These are phyloP conservation scores for Formica aserva DNA, from an alignment of 2,888 invertebrate species.

Conservation along the genomic window DNA sequence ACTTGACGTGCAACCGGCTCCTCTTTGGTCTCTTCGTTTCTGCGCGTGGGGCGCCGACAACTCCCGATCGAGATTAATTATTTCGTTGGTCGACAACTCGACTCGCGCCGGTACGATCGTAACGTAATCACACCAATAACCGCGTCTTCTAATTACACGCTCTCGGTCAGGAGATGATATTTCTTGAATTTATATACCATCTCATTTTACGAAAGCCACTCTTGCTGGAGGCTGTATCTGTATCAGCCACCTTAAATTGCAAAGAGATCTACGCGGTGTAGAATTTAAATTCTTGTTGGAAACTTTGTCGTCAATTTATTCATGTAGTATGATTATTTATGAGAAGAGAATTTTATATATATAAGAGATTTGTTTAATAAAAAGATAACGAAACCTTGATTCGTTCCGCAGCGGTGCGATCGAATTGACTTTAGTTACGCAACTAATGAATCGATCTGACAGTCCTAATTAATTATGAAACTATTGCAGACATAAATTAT, in stretches of 20 bases:
- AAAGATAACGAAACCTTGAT: conserved; percentile 25
- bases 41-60: conserved; percentile 65
- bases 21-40: conserved; percentile 72
- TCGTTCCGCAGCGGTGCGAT: conserved; percentile 26
- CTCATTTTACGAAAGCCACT: neutral
- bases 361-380: conserved; percentile 3
- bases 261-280: neutral
- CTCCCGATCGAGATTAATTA: conserved; percentile 74
- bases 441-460: conserved; percentile 60
- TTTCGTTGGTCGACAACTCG: conserved; percentile 67
- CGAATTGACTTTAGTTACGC: conserved; percentile 49
- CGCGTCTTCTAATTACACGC: conserved; percentile 33
- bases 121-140: conserved; percentile 25
- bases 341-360: neutral
- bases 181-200: conserved; percentile 7
- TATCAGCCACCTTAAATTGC: neutral
- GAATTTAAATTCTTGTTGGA: conserved; percentile 1
- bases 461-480: conserved; percentile 61
- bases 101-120: conserved; percentile 24
- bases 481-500: conserved; percentile 57
- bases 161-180: conserved; percentile 1
- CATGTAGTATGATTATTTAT: conserved; percentile 1
- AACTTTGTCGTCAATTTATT: conserved; percentile 36
- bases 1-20: conserved; percentile 78
- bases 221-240: neutral